These are phyloP conservation scores for Eufriesea mexicana DNA, from an alignment of 1,140 invertebrate species.

Conservation along the genomic window DNA sequence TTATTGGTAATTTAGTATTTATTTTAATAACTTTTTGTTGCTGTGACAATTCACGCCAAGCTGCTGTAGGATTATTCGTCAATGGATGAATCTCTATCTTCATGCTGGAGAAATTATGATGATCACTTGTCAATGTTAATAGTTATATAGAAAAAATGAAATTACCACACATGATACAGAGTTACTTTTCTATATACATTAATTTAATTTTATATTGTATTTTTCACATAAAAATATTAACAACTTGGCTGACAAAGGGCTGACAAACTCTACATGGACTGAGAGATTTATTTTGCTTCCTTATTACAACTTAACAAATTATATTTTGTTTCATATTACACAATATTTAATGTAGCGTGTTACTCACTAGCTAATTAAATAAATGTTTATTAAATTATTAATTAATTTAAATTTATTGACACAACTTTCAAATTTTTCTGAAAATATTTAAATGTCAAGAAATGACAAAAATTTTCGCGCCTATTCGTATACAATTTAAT, in stretches of 20 bases:
- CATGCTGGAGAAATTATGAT: conserved; percentile 71
- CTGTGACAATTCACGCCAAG: conserved; percentile 86
- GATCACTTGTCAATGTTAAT: conserved; percentile 5
- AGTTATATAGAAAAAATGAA: background rate
- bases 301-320: background rate
- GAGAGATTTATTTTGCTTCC: background rate
- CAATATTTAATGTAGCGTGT: background rate
- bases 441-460: background rate
- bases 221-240: background rate
- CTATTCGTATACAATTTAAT: background rate
- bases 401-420: background rate
- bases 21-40: conserved; percentile 87
- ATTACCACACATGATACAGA: background rate
- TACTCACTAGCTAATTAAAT: background rate
- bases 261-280: background rate
- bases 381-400: no score
- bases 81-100: conserved; percentile 85
- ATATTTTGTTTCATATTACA: background rate
- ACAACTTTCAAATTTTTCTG: background rate
- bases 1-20: conserved; percentile 84
- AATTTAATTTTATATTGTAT: background rate
- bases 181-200: background rate
- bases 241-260: background rate
- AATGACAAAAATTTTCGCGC: background rate
- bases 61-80: conserved; percentile 85